phyloP scores from a whole-genome alignment of 2,797 vertebrate species.

The Peromyscus nudipes region DNA sequence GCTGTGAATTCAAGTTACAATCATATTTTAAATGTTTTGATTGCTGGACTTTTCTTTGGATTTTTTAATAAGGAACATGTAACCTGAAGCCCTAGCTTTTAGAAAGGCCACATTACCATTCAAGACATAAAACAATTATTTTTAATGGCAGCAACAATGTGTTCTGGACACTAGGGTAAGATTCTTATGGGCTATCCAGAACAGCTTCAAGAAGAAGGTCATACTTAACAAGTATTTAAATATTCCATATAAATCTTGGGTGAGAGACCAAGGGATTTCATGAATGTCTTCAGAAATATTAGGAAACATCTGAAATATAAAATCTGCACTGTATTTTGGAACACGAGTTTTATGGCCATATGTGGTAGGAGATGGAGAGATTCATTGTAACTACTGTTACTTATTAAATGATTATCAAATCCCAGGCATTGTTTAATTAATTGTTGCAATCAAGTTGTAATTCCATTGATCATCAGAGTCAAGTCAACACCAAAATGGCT shows the following conservation, averaged over 20 bases:
- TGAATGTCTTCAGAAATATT: constrained; percentile 39
- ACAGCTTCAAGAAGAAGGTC: background rate
- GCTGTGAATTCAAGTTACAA: constrained; percentile 17
- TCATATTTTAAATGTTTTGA: constrained; percentile 51
- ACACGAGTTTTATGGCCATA: constrained; percentile 28
- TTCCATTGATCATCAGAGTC: constrained; percentile 13
- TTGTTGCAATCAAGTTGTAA: constrained; percentile 27
- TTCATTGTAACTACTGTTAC: constrained; percentile 38
- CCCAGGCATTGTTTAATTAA: constrained; percentile 12
- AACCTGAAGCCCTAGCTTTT: background rate
- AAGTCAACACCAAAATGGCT: background rate
- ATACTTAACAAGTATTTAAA: constrained; percentile 58
- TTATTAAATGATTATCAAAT: constrained; percentile 55
- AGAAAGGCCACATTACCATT: background rate
- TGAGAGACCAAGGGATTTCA: background rate
- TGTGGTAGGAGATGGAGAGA: constrained; percentile 31
- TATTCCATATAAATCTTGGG: background rate
- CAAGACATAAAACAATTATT: background rate
- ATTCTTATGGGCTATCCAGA: constrained; percentile 20
- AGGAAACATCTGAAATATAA: constrained; percentile 49
- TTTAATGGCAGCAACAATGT: background rate
- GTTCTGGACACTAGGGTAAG: constrained; percentile 19
- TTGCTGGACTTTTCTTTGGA: constrained; percentile 33
- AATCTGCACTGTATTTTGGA: constrained; percentile 24
- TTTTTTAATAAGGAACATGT: background rate